Evolutionary conservation across 1,140 invertebrate genomes (phyloP), one percentile per base, ranked within the genome.

Genomic region (Habropoda laboriosa): DNA sequence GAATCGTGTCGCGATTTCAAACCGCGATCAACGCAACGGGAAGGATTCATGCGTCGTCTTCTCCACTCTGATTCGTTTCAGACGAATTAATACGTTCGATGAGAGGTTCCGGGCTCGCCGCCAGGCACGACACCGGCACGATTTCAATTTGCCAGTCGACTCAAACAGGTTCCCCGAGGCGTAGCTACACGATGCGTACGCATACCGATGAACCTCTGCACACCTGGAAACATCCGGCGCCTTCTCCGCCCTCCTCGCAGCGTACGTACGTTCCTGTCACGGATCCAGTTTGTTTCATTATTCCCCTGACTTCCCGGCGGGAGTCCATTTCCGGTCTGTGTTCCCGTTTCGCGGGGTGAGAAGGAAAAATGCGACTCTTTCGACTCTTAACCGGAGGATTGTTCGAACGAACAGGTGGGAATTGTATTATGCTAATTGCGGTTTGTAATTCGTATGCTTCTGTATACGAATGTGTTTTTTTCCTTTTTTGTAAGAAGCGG

Each of bases 91-190:
- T 86, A 85, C 82, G 82, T 86, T 86, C 85, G 75, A 80, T 82
- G 85, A 81, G 74, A 85, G 85, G 81, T 88, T 86, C 79, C 84
- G 73, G 84, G 84, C 71, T 57, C 77, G 27, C 6, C 47, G 70
- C 64, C 81, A 84, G 70, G 80, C 64, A 80, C 51, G 61, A 40
- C 81, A 49, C 63, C 57, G 21, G 64, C 64, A 80, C 82, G 81
- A 77, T 89, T 89, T 89, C 88, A 89, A 89, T 89, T 89, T 89
- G 83, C 84, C 71, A 86, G 83, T 82, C 79, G 83, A 78, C 86
- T 89, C 88, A 86, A 89, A 89, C 88, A 89, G 86, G 87, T 88
- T 86, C 88, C 75, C 81, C 70, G 60, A 60, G 74, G 85, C 75
- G 75, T 68, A 63, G 64, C 55, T n/a, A n/a, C 58, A 42, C 66